Evolutionary conservation across 2,888 invertebrate genomes (phyloP), one percentile per base, ranked within the genome.

Genomic region (Chloromyia formosa): DNA sequence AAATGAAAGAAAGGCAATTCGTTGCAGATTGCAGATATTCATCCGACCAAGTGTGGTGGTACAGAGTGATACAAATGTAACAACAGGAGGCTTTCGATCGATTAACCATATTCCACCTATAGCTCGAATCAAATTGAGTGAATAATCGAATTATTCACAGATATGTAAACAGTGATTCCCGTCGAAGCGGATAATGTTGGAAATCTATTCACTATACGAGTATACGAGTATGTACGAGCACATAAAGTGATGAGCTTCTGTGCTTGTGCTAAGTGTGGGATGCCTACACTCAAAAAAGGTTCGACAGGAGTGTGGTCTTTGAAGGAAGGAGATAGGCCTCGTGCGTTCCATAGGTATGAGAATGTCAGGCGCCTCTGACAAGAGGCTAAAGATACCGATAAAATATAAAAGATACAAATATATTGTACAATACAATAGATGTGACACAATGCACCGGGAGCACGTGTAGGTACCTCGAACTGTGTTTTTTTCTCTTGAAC

Each of bases 141-240:
- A 23, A n/a, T 40, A 71, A 71, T 71, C 71, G 71, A 71, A 71
- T 71, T 71, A 71, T 40, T 71, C 58, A 56, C 58, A 23, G 66
- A 49, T 66, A 49, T 12, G 1, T 22, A 49, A 49, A 49, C 49
- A 16, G 5, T 9, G 5, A 16, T 1, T 40, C 62, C 14, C 40
- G 18, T 40, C 12, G 27, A 35, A 35, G 27, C 27, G 27, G 27
- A 35, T 35, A 35, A 35, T 35, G 27, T 4, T 35, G 7, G 27
- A 7, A 35, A 35, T 4, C 7, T 35, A n/a, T n/a, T n/a, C n/a
- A n/a, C n/a, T n/a, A n/a, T n/a, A n/a, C n/a, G n/a, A n/a, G n/a
- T n/a, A n/a, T n/a, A n/a, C n/a, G n/a, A n/a, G n/a, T n/a, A n/a
- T n/a, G n/a, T n/a, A n/a, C n/a, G n/a, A n/a, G n/a, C 27, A 35